These are phyloP conservation scores for Gobionotothen gibberifrons DNA, from an alignment of 2,797 vertebrate genomes.

Conservation along the genomic window DNA sequence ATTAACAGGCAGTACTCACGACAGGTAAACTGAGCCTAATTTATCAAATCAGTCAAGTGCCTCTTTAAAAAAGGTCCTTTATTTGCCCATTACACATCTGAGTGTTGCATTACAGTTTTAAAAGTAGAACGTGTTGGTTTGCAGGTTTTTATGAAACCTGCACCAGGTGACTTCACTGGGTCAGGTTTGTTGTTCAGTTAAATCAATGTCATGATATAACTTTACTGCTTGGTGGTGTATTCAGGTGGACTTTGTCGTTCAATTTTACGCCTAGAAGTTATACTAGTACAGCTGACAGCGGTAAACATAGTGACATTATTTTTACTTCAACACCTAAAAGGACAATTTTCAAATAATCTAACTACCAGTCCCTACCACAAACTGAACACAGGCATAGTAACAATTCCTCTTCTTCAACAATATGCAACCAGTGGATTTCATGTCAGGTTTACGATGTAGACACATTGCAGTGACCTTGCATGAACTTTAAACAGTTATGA, in stretches of 20 bases:
- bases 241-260: neutral
- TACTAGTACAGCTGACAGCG: neutral
- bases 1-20: neutral
- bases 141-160: slow-evolving; percentile 26
- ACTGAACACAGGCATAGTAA: neutral
- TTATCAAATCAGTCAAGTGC: neutral
- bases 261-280: slow-evolving; percentile 24
- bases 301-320: slow-evolving; percentile 7
- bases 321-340: neutral
- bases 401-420: neutral
- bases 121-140: slow-evolving; percentile 16
- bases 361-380: neutral
- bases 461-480: neutral
- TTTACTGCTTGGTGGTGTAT: slow-evolving; percentile 19
- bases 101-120: neutral
- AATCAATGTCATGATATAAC: slow-evolving; percentile 16
- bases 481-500: neutral
- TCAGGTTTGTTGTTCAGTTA: slow-evolving; percentile 28
- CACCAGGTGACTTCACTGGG: slow-evolving; percentile 16
- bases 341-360: neutral
- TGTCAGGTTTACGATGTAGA: neutral
- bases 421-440: neutral
- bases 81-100: neutral
- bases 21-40: neutral
- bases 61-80: neutral